Evolutionary conservation across 1,140 invertebrate species (phyloP), one percentile per base, ranked within the genome.

Genomic region (Phymorhynchus buccinoides): DNA sequence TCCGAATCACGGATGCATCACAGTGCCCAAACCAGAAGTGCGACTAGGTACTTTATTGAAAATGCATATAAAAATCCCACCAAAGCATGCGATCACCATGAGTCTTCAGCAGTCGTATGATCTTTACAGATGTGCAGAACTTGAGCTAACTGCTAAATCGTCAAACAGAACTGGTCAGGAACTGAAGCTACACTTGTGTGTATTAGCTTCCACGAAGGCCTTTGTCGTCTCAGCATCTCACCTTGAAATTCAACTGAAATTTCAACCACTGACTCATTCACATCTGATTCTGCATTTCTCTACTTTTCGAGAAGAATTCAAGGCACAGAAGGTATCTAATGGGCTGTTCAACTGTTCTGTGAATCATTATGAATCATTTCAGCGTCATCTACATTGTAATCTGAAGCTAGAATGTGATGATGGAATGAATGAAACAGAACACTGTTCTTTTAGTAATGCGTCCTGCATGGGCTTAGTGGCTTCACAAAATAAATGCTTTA

Each of bases 381-480:
- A 62, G 27, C 27, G 1, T 0, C 79, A 80, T 18, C 48, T 80
- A 4, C 48, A 80, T 18, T 80, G 79, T 39, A 80, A 80, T 32
- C 48, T 62, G 79, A 42, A 80, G 79, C n/a, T 32, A 7, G 79
- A 80, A 32, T 80, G 79, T 39, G 4, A 80, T 4, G 79, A 42
- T 35, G 79, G 42, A 62, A 27, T n/a, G 79, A 52, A 80, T 16
- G 79, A 80, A 62, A 44, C 39, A 37, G n/a, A 41, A 16, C 79
- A 80, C 79, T 80, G 79, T 80, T 52, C 79, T 52, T 80, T 56
- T 52, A 80, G 79, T 52, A 80, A 52, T 39, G 1, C 79, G 12
- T 27, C 37, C 48, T 80, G 79, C 37, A 4, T 30, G 39, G 79
- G 79, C 30, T 32, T 37, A n/a, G 79, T 80, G 39, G 79, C 79